A percentile compares a stretch with the other conserved stretches of the same genome.
phyloP scores from a whole-genome alignment of 2,797 vertebrate genomes.

The Luscinia luscinia region DNA sequence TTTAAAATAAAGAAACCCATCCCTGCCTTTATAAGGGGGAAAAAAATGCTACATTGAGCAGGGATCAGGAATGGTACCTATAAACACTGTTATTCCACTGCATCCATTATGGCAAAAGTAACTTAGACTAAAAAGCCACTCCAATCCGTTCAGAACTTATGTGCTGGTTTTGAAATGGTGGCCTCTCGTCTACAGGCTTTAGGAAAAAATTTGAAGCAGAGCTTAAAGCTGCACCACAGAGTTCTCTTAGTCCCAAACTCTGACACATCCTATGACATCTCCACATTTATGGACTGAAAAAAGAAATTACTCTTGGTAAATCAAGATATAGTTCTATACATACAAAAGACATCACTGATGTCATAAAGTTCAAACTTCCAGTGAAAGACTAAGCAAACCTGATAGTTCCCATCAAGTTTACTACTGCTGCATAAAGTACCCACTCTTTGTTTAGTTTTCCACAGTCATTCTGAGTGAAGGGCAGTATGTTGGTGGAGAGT shows the following conservation, averaged over 20 bases:
- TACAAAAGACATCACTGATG: not conserved
- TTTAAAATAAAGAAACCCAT: conserved; percentile 80
- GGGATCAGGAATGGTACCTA: conserved; percentile 85
- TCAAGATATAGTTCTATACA: conserved; percentile 90
- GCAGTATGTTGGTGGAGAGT: conserved; percentile 91
- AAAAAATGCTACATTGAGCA: conserved; percentile 83
- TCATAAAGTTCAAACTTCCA: conserved; percentile 77
- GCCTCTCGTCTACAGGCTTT: conserved; percentile 76
- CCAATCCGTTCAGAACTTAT: conserved; percentile 81
- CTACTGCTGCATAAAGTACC: conserved; percentile 69
- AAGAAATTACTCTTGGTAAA: conserved; percentile 90
- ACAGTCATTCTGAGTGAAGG: conserved; percentile 93
- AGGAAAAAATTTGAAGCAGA: conserved; percentile 78
- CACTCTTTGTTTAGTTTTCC: conserved; percentile 53
- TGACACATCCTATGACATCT: conserved; percentile 75
- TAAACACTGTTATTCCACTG: conserved; percentile 86
- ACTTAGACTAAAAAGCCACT: conserved; percentile 80
- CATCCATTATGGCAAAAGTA: conserved; percentile 84
- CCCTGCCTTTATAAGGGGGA: conserved; percentile 69
- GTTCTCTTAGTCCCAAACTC: conserved; percentile 83
- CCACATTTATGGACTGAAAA: conserved; percentile 87
- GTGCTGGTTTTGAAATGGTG: conserved; percentile 83
- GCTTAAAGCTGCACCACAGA: conserved; percentile 82
- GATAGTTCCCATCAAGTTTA: conserved; percentile 81
- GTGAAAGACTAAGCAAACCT: conserved; percentile 93